These are phyloP conservation scores for Drosophila rellima DNA, from an alignment of 2,888 invertebrate species.

Conservation along the genomic window DNA sequence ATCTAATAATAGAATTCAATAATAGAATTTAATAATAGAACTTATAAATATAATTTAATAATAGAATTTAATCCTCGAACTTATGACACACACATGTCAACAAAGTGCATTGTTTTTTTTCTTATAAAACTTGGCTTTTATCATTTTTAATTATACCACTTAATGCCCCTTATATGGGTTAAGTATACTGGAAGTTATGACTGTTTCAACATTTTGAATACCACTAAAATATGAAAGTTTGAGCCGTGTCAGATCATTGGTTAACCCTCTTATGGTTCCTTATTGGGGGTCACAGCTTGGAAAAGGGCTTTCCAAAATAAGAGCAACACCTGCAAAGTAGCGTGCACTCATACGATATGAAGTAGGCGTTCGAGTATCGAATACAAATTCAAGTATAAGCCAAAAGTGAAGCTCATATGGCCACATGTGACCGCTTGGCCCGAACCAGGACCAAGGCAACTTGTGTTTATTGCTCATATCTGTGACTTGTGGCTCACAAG, in stretches of 20 bases:
- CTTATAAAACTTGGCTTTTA: not conserved
- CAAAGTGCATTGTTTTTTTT: too few relatives aligned
- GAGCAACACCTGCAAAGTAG: conserved; percentile 31
- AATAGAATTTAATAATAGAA: too few relatives aligned
- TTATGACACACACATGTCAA: too few relatives aligned
- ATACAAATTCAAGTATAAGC: conserved; percentile 5
- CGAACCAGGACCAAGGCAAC: conserved; percentile 19
- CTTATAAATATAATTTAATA: too few relatives aligned
- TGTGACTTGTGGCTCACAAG: conserved; percentile 47
- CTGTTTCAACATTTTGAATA: not conserved
- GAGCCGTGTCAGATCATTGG: not conserved
- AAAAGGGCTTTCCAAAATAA: conserved; percentile 2
- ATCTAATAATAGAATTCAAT: too few relatives aligned
- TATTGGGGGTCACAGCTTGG: conserved; percentile 6
- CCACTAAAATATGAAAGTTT: conserved; percentile 1
- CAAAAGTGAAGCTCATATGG: conserved; percentile 23
- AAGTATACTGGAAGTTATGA: not conserved
- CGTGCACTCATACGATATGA: conserved; percentile 17
- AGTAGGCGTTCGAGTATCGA: conserved; percentile 10
- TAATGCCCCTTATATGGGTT: not conserved
- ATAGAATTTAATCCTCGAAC: not conserved
- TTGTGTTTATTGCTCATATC: conserved; percentile 57
- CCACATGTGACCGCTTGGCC: conserved; percentile 34
- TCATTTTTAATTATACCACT: not conserved
- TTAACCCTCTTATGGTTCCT: conserved; percentile 2